phyloP scores from a whole-genome alignment of 2,113 vertebrate genomes.

The Pangasianodon gigas region DNA sequence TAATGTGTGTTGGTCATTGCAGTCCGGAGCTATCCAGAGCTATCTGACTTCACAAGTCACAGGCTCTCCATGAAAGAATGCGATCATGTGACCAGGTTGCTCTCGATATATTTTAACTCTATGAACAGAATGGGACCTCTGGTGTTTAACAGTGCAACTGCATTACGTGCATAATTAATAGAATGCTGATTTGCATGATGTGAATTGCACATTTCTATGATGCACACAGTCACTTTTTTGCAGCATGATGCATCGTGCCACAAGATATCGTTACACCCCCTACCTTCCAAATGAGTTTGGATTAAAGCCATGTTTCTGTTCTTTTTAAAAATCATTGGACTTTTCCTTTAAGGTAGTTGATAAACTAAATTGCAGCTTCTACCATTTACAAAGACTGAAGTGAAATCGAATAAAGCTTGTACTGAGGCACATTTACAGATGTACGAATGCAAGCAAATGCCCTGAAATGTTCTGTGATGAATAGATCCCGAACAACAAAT shows the following conservation, averaged over 20 bases:
- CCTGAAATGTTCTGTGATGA: constrained; percentile 7
- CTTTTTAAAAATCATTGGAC: background rate
- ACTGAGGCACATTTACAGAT: background rate
- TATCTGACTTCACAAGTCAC: background rate
- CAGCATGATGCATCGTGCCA: no score
- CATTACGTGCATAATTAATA: background rate
- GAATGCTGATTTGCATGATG: background rate
- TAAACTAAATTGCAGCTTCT: background rate
- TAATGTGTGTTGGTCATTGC: background rate
- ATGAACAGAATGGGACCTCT: background rate
- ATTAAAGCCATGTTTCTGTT: background rate
- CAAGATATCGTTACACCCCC: background rate
- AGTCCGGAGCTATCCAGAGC: background rate
- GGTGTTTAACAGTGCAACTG: no score
- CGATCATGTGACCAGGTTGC: background rate
- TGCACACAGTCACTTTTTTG: background rate
- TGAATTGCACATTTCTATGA: background rate
- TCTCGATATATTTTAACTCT: background rate
- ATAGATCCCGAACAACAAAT: constrained; percentile 3
- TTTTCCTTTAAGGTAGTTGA: background rate
- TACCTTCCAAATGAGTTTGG: background rate
- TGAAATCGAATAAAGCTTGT: constrained; percentile 18
- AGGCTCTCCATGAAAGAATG: background rate
- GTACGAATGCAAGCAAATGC: background rate
- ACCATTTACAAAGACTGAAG: background rate